Conservation (phyloP, 2,888 invertebrate genomes). For the Allolobophora icterica region DNA sequence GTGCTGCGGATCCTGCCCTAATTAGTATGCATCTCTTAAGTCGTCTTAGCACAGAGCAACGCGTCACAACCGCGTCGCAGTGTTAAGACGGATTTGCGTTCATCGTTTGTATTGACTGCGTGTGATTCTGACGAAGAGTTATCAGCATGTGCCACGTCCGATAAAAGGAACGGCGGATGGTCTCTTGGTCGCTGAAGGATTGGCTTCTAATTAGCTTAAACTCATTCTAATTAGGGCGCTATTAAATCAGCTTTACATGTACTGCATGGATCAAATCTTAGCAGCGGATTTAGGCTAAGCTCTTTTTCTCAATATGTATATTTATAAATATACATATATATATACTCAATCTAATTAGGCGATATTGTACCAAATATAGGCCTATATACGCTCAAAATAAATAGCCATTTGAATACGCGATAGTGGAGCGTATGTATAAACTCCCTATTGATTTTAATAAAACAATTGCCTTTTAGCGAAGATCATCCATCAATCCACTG, state of each 20-base stretch:
- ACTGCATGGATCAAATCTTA: background rate
- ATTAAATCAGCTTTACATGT: background rate
- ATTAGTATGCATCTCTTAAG: background rate
- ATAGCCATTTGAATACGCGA: background rate
- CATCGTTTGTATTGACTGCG: background rate
- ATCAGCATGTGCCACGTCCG: background rate
- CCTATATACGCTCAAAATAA: too few species aligned
- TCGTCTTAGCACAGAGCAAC: background rate
- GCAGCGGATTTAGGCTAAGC: too few species aligned
- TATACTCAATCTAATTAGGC: background rate
- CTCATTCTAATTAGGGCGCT: background rate
- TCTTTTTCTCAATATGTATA: background rate
- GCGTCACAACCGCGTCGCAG: background rate
- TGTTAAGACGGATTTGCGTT: slow-evolving; percentile 1
- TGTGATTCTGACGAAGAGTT: background rate
- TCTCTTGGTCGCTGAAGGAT: background rate
- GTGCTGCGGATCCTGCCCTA: background rate
- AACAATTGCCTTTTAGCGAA: background rate
- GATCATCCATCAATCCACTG: background rate
- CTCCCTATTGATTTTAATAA: too few species aligned
- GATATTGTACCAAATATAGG: too few species aligned
- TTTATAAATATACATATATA: slow-evolving; percentile 36
- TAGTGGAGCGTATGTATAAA: background rate
- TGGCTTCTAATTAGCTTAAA: background rate
- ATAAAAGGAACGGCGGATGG: background rate